Percentiles rank a stretch among this genome's conserved stretches.
phyloP scores from a whole-genome alignment of 2,888 invertebrate genomes.

The Leucophenga montana region DNA sequence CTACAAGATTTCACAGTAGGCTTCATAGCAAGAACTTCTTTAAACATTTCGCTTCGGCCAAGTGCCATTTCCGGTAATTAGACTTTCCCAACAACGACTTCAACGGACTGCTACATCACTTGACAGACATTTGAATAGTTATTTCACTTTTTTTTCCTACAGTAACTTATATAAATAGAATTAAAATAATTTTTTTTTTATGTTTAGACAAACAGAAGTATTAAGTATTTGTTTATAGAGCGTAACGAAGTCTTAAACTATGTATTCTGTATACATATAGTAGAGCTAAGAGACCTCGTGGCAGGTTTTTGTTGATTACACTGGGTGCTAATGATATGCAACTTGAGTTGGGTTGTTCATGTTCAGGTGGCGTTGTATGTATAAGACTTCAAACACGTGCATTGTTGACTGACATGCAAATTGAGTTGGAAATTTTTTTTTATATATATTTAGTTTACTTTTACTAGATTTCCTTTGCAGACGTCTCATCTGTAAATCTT shows the following conservation, averaged over 20 bases:
- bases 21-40: no score
- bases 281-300: not conserved
- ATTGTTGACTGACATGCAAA: not conserved
- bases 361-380: no score
- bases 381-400: constrained; percentile 2
- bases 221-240: constrained; percentile 4
- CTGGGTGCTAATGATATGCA: constrained; percentile 16
- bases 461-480: not conserved
- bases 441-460: no score
- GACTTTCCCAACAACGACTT: constrained; percentile 29
- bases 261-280: no score
- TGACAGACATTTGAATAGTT: constrained; percentile 19
- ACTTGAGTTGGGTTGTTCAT: not conserved
- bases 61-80: constrained; percentile 65
- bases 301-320: not conserved
- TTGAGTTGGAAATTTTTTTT: no score
- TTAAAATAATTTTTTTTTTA: not conserved
- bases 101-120: not conserved
- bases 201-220: not conserved
- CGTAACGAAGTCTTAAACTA: not conserved
- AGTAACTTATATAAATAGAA: not conserved
- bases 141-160: constrained; percentile 11
- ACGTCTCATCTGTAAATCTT: not conserved
- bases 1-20: not conserved
- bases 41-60: constrained; percentile 5